phyloP scores from a whole-genome alignment of 2,888 invertebrate species.

The Steromphala cineraria region DNA sequence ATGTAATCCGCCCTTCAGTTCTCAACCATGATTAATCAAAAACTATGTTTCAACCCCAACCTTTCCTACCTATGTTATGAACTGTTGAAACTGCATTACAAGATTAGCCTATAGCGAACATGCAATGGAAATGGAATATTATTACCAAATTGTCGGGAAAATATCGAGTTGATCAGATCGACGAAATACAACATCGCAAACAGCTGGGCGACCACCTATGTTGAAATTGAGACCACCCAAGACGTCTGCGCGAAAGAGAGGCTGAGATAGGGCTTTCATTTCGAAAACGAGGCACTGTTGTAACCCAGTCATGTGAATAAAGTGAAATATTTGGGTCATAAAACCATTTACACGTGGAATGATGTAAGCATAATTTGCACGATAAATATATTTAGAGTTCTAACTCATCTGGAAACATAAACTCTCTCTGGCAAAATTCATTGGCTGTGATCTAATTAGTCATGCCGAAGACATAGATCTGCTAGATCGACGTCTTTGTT shows the following conservation, averaged over 20 bases:
- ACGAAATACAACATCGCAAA: background rate
- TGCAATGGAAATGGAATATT: no score
- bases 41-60: no score
- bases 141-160: background rate
- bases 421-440: no score
- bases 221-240: background rate
- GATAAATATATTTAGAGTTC: no score
- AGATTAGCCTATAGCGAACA: no score
- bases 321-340: background rate
- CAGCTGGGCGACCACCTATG: background rate
- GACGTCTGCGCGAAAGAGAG: background rate
- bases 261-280: background rate
- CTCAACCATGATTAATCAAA: background rate
- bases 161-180: background rate
- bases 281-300: background rate
- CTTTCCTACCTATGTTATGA: no score
- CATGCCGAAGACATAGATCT: no score
- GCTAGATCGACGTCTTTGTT: no score
- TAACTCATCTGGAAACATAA: no score
- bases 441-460: no score
- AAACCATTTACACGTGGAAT: background rate
- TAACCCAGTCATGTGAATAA: background rate
- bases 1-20: background rate
- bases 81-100: no score
- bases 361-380: background rate